Evolutionary conservation across 2,113 vertebrate species (phyloP), one percentile per base, ranked within the genome.

Genomic region (Lonchura striata): DNA sequence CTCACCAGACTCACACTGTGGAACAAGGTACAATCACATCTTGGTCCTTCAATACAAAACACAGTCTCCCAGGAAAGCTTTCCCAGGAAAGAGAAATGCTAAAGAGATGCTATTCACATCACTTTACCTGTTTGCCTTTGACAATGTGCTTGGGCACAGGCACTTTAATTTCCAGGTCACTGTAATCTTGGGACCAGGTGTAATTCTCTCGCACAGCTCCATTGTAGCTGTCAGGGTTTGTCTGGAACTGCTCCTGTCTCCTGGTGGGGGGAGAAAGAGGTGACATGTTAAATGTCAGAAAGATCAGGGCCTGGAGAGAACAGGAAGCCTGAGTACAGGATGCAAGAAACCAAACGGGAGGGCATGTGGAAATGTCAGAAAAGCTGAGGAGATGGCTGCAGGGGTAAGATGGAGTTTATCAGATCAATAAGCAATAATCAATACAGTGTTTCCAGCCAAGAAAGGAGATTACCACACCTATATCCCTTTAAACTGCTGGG

Each of bases 181-280:
- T 98, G 97, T 99, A 99, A 97, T 99, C 99, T 94, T 99, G 99
- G 7, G 99, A 99, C 99, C 99, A 99, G 84, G 96, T 94, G 47
- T 99, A 99, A 68, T 98, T 98, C 81, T 99, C 98, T 42, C 98
- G 96, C 57, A 99, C 98, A 0, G 99, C 99, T 18, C 99, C 99
- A 2, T 99, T 99, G 96, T 99, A 99, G 92, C 99, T 99, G 96
- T 99, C 99, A 0, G 99, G 97, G 79, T 99, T 97, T 19, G 96
- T 97, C 98, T 99, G 99, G 93, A 97, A 98, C 77, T 93, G 96
- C 46, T 98, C 97, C 96, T 98, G 98, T 80, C 52, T 94, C 94
- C 96, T 99, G 95, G 16, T 33, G 49, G n/a, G 42, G 59, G 59
- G 84, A 61, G 16, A 82, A 91, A 69, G 9, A 41, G 93, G 81